Percentiles rank a stretch among this genome's conserved stretches.
These are phyloP conservation scores for Antigone vipio DNA, from an alignment of 2,113 vertebrate genomes.

Conservation along the genomic window DNA sequence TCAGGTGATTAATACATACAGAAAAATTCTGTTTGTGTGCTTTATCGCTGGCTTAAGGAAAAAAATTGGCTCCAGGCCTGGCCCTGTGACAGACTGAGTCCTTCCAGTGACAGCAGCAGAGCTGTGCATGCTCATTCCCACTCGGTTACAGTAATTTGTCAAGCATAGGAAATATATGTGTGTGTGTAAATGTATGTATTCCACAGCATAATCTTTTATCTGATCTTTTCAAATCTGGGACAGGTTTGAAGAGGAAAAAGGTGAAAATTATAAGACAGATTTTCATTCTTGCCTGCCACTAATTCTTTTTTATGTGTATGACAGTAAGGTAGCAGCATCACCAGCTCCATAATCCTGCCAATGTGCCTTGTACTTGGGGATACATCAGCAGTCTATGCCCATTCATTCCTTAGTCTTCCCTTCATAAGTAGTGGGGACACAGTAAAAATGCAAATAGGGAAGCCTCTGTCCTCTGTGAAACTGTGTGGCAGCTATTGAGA, in stretches of 20 bases:
- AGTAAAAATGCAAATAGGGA: constrained; percentile 31
- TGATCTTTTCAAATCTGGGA: not conserved
- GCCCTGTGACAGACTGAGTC: not conserved
- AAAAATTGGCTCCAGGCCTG: constrained; percentile 12
- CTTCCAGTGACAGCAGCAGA: not conserved
- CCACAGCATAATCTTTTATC: not conserved
- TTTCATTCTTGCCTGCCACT: not conserved
- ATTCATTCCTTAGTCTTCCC: not conserved
- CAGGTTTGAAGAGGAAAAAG: not conserved
- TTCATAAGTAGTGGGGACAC: not conserved
- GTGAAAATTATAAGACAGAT: not conserved
- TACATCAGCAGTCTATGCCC: constrained; percentile 9
- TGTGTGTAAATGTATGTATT: not conserved
- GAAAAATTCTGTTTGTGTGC: not conserved
- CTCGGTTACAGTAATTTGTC: not conserved
- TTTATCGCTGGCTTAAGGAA: not conserved
- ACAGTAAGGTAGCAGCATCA: not conserved
- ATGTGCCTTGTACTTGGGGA: not conserved
- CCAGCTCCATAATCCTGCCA: not conserved
- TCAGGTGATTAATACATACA: not conserved
- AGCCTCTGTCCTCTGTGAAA: constrained; percentile 40
- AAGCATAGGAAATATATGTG: not conserved
- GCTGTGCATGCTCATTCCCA: not conserved
- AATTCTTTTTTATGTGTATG: not conserved
- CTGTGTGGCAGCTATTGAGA: not conserved